Evolutionary conservation across 92 coral and sea anemone species (phyloP), one percentile per base, ranked within the genome.

Genomic region (Anthopleura xanthogrammica): DNA sequence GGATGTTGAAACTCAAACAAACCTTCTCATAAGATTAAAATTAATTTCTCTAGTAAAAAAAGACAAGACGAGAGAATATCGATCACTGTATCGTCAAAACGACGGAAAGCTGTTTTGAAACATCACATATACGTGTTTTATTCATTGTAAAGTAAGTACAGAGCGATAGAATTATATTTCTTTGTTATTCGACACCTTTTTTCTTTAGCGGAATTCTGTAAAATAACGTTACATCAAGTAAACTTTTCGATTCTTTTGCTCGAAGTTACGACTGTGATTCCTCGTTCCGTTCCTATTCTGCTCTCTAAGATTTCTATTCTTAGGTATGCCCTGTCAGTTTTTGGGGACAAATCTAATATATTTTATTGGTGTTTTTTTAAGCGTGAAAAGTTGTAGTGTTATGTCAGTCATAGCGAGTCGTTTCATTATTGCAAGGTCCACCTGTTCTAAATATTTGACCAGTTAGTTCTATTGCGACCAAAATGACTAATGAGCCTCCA

Each of bases 361-460:
- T 85, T 85, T 85, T 85, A 85, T 85, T 85, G 74, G 83, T 85
- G 83, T 85, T 85, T 81, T 85, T 79, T 72, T 71, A 72, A 79
- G 88, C 60, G 78, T 85, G 83, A 70, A 58, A 85, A 50, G 77
- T 79, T 85, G 22, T 77, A 85, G 88, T 85, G 88, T 56, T 70
- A 71, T 85, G 88, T 79, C 88, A 85, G 73, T 85, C 88, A 85
- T 68, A 23, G 24, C 52, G 81, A 56, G 48, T 17, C 73, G 54
- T 85, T 85, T 85, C 81, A 85, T 85, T 85, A 85, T 78, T 56
- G 77, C 60, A 56, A 16, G 29, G 50, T 66, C 16, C 88, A 85
- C 88, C 88, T 85, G 88, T 58, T 80, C 29, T 43, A 65, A 78
- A 78, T 85, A 78, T 85, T 85, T 85, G 88, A 46, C 83, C 88